phyloP scores from a whole-genome alignment of 2,797 vertebrate species.

The Ctenosaura bakeri region DNA sequence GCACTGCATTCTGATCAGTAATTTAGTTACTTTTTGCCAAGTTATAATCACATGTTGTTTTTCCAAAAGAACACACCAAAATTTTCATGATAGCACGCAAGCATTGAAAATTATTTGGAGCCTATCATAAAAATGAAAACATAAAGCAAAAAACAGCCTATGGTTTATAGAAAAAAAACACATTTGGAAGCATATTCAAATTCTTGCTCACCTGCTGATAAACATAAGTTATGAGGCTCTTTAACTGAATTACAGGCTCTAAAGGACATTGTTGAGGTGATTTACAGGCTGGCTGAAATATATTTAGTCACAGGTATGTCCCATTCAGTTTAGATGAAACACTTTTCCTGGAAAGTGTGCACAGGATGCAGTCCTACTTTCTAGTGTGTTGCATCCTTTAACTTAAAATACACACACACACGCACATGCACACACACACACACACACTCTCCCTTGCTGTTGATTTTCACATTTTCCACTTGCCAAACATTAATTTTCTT shows the following conservation, averaged over 20 bases:
- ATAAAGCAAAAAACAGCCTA: neutral
- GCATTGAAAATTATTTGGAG: neutral
- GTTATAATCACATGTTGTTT: neutral
- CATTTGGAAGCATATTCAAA: constrained; percentile 22
- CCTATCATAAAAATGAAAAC: neutral
- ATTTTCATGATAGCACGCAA: neutral
- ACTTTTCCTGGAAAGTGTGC: neutral
- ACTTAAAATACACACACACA: neutral
- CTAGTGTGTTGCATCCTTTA: constrained; percentile 26
- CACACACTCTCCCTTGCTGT: neutral
- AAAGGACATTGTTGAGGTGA: neutral
- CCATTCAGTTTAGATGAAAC: neutral
- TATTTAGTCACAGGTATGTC: neutral
- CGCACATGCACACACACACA: too few relatives aligned
- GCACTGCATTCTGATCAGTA: neutral
- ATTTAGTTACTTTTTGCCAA: neutral
- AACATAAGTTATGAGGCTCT: constrained; percentile 20
- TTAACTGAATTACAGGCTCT: constrained; percentile 39
- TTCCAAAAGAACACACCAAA: neutral
- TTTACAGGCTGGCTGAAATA: neutral
- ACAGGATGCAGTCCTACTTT: constrained; percentile 26
- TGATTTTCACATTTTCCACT: constrained; percentile 50
- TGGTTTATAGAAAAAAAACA: neutral
- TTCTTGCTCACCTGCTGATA: neutral
- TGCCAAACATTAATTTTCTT: constrained; percentile 52